Evolutionary conservation across 1,140 invertebrate genomes (phyloP), one percentile per base, ranked within the genome.

Genomic region (Panagrolaimus sp.): DNA sequence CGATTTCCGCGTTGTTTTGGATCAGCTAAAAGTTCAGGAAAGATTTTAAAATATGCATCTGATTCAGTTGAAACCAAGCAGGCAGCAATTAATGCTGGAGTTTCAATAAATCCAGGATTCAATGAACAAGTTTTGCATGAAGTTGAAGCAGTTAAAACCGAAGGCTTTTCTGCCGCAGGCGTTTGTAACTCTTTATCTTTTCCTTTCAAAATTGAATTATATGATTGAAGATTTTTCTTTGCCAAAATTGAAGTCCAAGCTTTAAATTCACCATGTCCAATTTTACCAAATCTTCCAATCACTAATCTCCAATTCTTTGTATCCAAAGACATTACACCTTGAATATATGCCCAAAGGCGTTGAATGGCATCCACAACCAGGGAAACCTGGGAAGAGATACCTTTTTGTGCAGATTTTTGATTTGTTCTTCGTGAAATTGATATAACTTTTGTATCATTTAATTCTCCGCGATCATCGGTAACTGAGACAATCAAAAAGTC

Each of bases 1-100:
- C 43, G 17, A n/a, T 21, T 24, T 24, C 15, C 32, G 32, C 44
- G 14, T 28, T 21, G 68, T 15, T 15, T 43, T 45, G 10, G 21
- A 43, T 28, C 38, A 10, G 21, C 28, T 0, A 24, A 15, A 10
- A 69, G 58, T 14, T 62, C 32, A 93, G 91, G 85, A 96, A 98
- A 93, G 46, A 99, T 88, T 69, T 93, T 89, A 65, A 98, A 88
- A 73, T 90, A 89, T 7, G 92, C 90, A 84, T 98, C 95, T 21
- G 94, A 91, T 84, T 98, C 96, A 24, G 97, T 88, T 65, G 94
- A 96, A 14, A 98, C 92, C 17, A 98, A 88, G 85, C 96, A 98
- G 17, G 95, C 96, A 75, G 93, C 95, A 47, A 98, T 87, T 70
- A 99, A 93, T 15, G 68, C 64, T 15, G 79, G 81, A 28, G 69